phyloP scores from a whole-genome alignment of 1,140 invertebrate species.

The Augochlora pura region DNA sequence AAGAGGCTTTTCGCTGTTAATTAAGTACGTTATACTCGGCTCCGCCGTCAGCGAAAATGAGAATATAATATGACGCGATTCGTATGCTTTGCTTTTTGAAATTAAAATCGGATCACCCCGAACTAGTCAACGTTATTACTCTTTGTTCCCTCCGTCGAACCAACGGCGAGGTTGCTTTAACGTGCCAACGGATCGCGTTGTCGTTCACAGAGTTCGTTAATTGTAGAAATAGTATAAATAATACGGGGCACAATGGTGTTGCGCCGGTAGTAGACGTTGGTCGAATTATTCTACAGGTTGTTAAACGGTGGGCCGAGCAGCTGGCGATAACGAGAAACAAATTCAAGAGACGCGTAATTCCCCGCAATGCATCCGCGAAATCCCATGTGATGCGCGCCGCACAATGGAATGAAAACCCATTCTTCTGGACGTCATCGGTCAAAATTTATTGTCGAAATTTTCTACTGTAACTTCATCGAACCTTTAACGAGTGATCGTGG shows the following conservation, averaged over 20 bases:
- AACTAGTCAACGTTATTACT: not conserved
- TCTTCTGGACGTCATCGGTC: no score
- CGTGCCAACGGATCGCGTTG: not conserved
- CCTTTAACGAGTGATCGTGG: no score
- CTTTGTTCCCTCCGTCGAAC: not conserved
- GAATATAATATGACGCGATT: not conserved
- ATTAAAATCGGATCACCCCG: not conserved
- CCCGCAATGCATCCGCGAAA: no score
- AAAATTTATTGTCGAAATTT: no score
- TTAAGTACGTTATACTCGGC: not conserved
- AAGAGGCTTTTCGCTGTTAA: conserved; percentile 30
- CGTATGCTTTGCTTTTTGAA: not conserved
- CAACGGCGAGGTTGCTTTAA: not conserved
- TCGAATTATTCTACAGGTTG: no score
- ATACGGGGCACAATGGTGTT: no score
- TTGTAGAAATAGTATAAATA: not conserved
- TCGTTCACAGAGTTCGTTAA: not conserved
- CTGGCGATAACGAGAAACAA: no score
- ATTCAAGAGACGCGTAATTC: no score
- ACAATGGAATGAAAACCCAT: no score
- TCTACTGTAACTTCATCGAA: no score
- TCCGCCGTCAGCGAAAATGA: not conserved
- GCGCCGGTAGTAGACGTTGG: no score
- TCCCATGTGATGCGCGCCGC: not conserved
- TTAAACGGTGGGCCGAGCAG: no score